Conservation (phyloP, 2,888 invertebrate genomes). For the Agrotis puta region DNA sequence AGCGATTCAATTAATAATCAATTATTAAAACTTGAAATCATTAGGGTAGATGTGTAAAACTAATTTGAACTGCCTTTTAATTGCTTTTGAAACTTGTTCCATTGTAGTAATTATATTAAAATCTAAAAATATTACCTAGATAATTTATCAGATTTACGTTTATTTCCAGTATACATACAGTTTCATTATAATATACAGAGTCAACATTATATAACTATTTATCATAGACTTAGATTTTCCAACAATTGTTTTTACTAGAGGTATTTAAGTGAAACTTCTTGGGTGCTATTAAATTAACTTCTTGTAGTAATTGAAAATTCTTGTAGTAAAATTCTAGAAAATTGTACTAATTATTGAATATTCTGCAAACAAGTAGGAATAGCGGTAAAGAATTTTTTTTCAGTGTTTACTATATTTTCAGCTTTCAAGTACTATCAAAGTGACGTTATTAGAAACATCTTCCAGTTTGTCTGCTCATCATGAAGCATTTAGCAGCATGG, state of each 20-base stretch:
- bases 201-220: background rate
- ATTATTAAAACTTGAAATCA: slow-evolving; percentile 24
- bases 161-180: background rate
- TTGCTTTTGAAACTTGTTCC: background rate
- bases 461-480: slow-evolving; percentile 57
- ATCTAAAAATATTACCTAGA: background rate
- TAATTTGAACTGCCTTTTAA: background rate
- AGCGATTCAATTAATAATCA: slow-evolving; percentile 15
- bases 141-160: background rate
- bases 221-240: background rate
- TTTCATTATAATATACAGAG: background rate
- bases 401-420: slow-evolving; percentile 33
- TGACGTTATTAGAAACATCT: slow-evolving; percentile 38
- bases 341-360: background rate
- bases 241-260: background rate
- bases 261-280: background rate
- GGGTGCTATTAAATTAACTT: slow-evolving; percentile 8
- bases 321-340: background rate
- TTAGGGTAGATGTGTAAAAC: background rate
- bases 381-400: background rate
- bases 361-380: background rate
- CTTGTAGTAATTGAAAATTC: background rate
- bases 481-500: slow-evolving; percentile 89
- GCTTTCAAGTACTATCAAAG: slow-evolving; percentile 48
- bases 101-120: background rate